These are phyloP conservation scores for Mizuhopecten yessoensis DNA, from an alignment of 1,140 invertebrate species.

Conservation along the genomic window DNA sequence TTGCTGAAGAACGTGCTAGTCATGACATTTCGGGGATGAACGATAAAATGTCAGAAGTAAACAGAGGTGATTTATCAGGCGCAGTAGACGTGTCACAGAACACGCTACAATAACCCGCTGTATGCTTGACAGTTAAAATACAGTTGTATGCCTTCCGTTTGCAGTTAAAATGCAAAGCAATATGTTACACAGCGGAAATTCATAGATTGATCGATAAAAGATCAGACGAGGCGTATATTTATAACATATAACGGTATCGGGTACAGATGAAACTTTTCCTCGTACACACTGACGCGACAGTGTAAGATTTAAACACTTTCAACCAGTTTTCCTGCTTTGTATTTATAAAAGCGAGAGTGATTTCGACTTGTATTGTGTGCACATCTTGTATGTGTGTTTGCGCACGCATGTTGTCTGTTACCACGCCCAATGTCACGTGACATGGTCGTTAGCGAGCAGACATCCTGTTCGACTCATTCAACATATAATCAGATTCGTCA, in stretches of 20 bases:
- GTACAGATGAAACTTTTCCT: neutral
- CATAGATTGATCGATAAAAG: neutral
- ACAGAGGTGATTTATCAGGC: too few species aligned
- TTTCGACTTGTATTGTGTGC: too few species aligned
- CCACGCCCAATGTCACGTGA: slow-evolving; percentile 21
- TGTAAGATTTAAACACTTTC: neutral
- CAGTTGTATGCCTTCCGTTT: neutral
- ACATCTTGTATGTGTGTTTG: neutral
- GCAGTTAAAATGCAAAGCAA: neutral
- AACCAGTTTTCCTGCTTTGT: neutral
- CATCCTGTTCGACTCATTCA: neutral
- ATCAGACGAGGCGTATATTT: neutral
- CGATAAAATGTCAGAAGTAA: too few species aligned
- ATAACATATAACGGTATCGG: neutral
- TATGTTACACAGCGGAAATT: neutral
- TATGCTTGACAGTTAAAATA: neutral
- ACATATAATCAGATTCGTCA: neutral
- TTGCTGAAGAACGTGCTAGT: too few species aligned
- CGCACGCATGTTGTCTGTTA: neutral
- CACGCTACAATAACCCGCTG: neutral
- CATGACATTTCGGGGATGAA: too few species aligned
- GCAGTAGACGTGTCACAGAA: neutral
- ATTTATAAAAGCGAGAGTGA: too few species aligned
- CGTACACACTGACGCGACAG: neutral
- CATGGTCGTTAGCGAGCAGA: neutral